These are phyloP conservation scores for Branchipolynoe longqiensis DNA, from an alignment of 2,888 invertebrate species.

Conservation along the genomic window DNA sequence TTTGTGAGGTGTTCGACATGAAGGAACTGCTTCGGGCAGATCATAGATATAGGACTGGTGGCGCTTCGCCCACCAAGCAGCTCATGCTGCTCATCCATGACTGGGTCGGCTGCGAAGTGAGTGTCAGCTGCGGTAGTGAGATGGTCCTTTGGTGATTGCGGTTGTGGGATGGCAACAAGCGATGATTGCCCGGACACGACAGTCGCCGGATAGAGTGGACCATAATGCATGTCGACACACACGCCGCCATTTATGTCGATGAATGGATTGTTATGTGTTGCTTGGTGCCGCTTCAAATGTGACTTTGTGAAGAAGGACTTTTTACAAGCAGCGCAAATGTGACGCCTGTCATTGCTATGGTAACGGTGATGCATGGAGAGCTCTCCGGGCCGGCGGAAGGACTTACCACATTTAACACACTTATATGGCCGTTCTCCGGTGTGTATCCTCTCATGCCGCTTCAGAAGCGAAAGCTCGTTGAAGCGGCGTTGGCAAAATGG, in stretches of 20 bases:
- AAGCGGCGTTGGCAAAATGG: constrained; percentile 21
- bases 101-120: neutral
- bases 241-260: neutral
- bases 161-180: neutral
- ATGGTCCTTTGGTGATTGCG: too few species aligned
- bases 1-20: constrained; percentile 9
- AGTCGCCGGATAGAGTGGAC: neutral
- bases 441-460: constrained; percentile 8
- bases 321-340: constrained; percentile 63
- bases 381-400: constrained; percentile 41
- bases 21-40: constrained; percentile 30
- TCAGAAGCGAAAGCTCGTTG: constrained; percentile 9
- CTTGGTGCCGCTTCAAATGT: constrained; percentile 67
- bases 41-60: neutral
- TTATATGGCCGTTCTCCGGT: constrained; percentile 34
- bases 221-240: too few species aligned
- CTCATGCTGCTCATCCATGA: neutral
- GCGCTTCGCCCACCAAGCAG: too few species aligned
- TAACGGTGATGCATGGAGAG: constrained; percentile 41
- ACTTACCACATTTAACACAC: constrained; percentile 32
- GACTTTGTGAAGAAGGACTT: constrained; percentile 70
- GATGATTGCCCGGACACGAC: neutral
- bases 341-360: constrained; percentile 67
- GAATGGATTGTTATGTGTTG: constrained; percentile 22
- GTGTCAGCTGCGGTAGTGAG: neutral